Conservation (phyloP, 2,113 vertebrate genomes). For the Beaufortia kweichowensis region DNA sequence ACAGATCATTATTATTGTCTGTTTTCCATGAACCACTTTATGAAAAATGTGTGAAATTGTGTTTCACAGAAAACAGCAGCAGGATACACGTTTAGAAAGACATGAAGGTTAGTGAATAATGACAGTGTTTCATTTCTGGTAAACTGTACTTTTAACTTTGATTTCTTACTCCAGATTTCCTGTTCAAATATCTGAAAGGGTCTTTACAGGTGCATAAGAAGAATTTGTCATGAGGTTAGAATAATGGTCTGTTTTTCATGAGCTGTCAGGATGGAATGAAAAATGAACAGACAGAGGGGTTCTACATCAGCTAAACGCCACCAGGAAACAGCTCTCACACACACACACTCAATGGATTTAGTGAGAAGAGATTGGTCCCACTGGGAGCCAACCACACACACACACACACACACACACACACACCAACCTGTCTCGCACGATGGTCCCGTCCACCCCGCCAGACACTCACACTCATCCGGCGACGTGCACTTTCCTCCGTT, state of each 20-base stretch:
- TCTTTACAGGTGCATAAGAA: neutral
- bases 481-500: conserved; percentile 76
- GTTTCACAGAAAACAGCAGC: too few species aligned
- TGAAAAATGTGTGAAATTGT: too few species aligned
- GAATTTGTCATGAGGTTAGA: conserved; percentile 28
- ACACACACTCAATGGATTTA: conserved; percentile 15
- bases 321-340: conserved; percentile 18
- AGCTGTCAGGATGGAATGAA: conserved; percentile 9
- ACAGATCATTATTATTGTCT: too few species aligned
- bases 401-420: conserved; percentile 38
- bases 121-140: too few species aligned
- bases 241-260: conserved; percentile 6
- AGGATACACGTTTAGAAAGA: too few species aligned
- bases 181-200: neutral
- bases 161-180: neutral
- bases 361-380: conserved; percentile 38
- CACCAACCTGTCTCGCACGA: conserved; percentile 75
- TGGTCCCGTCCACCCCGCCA: conserved; percentile 75
- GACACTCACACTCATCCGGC: conserved; percentile 75
- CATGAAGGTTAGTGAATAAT: too few species aligned
- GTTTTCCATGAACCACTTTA: too few species aligned
- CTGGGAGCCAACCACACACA: conserved; percentile 35
- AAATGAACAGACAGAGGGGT: conserved; percentile 17
- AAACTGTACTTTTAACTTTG: too few species aligned
- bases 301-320: conserved; percentile 43